Conservation (phyloP, 2,113 vertebrate species). For the Cisticola juncidis region DNA sequence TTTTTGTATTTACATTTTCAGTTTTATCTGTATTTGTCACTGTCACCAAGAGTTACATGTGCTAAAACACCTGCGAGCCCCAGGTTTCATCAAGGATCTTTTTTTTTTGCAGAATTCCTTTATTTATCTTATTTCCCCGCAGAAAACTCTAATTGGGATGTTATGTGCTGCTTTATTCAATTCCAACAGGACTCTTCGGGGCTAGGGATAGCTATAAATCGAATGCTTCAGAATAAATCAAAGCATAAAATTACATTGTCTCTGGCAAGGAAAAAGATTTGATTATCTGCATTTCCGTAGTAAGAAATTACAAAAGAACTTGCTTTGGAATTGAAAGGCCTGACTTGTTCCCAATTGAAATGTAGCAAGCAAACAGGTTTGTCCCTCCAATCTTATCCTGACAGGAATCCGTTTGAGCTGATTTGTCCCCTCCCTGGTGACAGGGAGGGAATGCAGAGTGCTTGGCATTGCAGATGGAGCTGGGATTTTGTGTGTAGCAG, state of each 20-base stretch:
- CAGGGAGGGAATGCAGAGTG: background rate
- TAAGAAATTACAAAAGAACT: slow-evolving; percentile 19
- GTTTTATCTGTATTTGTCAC: background rate
- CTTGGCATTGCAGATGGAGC: background rate
- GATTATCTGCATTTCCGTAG: slow-evolving; percentile 26
- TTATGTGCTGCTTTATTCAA: background rate
- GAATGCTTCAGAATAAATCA: slow-evolving; percentile 33
- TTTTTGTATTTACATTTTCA: background rate
- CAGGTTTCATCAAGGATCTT: background rate
- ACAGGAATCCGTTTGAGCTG: background rate
- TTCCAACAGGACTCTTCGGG: background rate
- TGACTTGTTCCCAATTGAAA: background rate
- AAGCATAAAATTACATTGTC: slow-evolving; percentile 51
- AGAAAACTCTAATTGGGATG: background rate
- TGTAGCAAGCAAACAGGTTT: background rate
- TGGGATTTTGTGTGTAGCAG: slow-evolving; percentile 9
- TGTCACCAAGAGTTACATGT: background rate
- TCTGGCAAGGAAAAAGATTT: slow-evolving; percentile 32
- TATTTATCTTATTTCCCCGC: background rate
- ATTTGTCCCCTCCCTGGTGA: slow-evolving; percentile 4
- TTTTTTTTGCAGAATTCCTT: background rate
- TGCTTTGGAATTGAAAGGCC: background rate
- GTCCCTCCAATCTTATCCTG: slow-evolving; percentile 1
- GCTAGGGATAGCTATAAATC: background rate
- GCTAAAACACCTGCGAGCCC: background rate